Percentiles rank a stretch among this genome's conserved stretches.
Conservation (phyloP, 2,113 vertebrate species). For the Burhinus oedicnemus region DNA sequence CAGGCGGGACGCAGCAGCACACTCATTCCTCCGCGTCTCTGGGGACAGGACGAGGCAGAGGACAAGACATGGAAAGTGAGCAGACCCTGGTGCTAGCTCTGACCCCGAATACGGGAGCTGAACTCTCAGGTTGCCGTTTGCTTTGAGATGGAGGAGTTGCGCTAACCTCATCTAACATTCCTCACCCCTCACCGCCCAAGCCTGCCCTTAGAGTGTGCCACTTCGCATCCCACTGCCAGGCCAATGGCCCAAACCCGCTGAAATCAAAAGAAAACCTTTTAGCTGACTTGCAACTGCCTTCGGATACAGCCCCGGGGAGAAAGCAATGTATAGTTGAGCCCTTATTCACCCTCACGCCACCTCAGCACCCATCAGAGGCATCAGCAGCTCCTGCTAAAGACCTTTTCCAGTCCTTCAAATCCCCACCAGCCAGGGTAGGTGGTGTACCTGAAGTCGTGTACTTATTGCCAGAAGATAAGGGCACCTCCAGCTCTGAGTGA, state of each 20-base stretch:
- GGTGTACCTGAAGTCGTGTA: background rate
- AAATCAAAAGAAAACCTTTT: background rate
- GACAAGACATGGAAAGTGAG: background rate
- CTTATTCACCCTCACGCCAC: background rate
- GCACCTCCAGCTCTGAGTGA: background rate
- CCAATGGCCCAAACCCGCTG: background rate
- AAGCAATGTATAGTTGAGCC: background rate
- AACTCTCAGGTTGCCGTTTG: background rate
- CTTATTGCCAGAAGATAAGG: background rate
- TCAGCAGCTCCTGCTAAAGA: background rate
- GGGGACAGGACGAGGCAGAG: background rate
- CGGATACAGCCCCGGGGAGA: background rate
- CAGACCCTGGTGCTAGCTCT: background rate
- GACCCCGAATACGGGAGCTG: background rate
- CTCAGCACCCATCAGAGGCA: background rate
- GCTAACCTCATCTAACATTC: background rate
- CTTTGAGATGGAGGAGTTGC: background rate
- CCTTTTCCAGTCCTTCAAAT: background rate
- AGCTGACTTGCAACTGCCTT: background rate
- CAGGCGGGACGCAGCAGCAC: background rate
- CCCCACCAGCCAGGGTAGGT: rapidly evolving
- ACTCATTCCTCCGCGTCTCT: background rate
- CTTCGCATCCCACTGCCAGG: rapidly evolving
- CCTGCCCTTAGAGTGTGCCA: too few species aligned
- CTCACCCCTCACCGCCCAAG: background rate